phyloP scores from a whole-genome alignment of 2,888 invertebrate genomes.

The Apantesis nais region DNA sequence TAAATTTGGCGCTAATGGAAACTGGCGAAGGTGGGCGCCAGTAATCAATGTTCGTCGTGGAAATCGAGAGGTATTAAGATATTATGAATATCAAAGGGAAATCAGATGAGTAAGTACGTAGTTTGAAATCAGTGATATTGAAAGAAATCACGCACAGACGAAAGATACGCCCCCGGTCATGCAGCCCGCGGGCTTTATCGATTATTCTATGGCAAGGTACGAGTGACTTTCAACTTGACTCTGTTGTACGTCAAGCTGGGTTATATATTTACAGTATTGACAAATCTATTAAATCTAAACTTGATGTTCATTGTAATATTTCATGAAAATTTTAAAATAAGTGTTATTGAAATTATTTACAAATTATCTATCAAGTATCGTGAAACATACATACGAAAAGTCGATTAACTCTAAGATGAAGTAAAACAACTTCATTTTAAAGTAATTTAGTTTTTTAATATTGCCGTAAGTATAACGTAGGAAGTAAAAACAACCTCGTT shows the following conservation, averaged over 20 bases:
- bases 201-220: conserved; percentile 49
- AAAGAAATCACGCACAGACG: conserved; percentile 26
- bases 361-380: neutral
- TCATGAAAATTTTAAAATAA: neutral
- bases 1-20: conserved; percentile 84
- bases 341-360: neutral
- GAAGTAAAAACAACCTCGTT: too few species aligned
- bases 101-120: conserved; percentile 32
- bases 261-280: conserved; percentile 14
- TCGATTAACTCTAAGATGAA: neutral
- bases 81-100: conserved; percentile 57
- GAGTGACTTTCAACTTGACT: conserved; percentile 35
- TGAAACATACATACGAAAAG: neutral
- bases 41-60: conserved; percentile 82
- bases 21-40: conserved; percentile 75
- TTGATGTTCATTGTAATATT: neutral
- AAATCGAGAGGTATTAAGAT: conserved; percentile 69
- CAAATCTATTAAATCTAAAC: neutral
- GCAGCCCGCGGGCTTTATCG: conserved; percentile 40
- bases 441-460: too few species aligned
- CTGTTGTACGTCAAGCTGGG: conserved; percentile 28
- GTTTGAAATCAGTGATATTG: conserved; percentile 24
- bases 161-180: conserved; percentile 27
- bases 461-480: too few species aligned
- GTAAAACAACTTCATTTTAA: neutral